These are phyloP conservation scores for Oryzias melastigma DNA, from an alignment of 2,113 vertebrate genomes.

Conservation along the genomic window DNA sequence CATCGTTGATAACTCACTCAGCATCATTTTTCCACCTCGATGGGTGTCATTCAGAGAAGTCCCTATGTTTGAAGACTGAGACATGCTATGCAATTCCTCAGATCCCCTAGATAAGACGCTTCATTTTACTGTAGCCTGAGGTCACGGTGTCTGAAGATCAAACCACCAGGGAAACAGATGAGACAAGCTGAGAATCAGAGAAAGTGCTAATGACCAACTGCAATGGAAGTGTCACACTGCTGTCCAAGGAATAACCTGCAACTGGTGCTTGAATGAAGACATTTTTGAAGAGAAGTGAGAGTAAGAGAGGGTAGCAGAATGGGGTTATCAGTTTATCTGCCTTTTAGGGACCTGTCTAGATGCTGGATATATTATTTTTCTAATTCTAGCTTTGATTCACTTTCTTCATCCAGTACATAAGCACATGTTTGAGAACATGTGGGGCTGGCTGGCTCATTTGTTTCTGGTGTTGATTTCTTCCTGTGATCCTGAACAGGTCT, in stretches of 20 bases:
- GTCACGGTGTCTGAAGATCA: conserved; percentile 16
- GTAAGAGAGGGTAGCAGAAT: no score
- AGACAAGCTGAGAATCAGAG: conserved; percentile 4
- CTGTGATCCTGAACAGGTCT: not conserved
- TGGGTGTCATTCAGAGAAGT: conserved; percentile 39
- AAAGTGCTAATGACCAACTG: not conserved
- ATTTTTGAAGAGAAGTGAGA: no score
- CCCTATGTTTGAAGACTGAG: conserved; percentile 11
- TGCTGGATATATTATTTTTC: no score
- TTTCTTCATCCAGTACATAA: no score
- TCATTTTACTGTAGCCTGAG: conserved; percentile 24
- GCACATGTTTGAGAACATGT: no score
- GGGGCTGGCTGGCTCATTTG: no score
- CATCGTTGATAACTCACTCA: not conserved
- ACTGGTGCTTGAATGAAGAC: not conserved
- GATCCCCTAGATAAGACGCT: conserved; percentile 43
- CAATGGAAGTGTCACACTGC: not conserved
- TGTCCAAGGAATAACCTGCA: not conserved
- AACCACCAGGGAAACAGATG: conserved; percentile 5
- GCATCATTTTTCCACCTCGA: conserved; percentile 29
- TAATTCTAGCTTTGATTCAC: no score
- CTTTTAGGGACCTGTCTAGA: no score
- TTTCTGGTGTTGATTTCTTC: no score
- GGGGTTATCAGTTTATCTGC: no score
- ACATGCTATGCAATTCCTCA: conserved; percentile 20